Base-by-base conservation (phyloP, 30 jellyfish, hydroid and myxozoan species). In the Nemopilema nomurai region DNA sequence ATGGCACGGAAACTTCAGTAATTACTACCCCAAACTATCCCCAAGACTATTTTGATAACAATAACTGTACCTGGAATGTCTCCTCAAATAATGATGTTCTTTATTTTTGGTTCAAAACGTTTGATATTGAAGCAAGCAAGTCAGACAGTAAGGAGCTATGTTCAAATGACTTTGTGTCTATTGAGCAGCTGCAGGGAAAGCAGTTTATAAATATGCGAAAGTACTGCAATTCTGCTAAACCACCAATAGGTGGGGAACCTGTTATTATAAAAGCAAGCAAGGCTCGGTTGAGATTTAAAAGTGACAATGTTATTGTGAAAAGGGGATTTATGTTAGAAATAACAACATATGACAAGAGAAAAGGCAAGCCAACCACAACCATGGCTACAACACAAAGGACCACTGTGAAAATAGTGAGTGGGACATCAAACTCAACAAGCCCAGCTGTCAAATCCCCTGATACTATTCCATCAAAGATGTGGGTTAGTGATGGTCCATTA, bases 301-400 rank as follows among this genome's bases (percentile, higher is more conserved):
- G 91, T 88, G 96, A 88, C 74, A 76, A 88, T 49, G 96, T 75
- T 8, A 88, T 88, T 23, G 87, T 69, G 57, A 87, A 88, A 23
- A 69, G 66, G 57, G 96, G 96, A 9, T 88, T 88, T 71, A 20
- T 77, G 20, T 13, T 79, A 32, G 69, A 67, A 41, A 66, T 88
- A 19, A 70, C 86, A 33, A 18, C 89, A 27, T 79, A 67, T 80
- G 88, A 79, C 51, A 77, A 84, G 8, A 79, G 85, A 8, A 73
- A 53, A 26, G 84, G 81, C 17, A 66, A 51, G 30, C 88, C 91
- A 88, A 72, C 79, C 17, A 75, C 78, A 25, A 28, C 53, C 57
- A 41, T 13, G 18, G 81, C 17, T 18, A 1, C 66, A 20, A 31
- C 21, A 18, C 53, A 83, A 65, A 32, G 17, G 20, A 66, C 69